Evolutionary conservation across 2,113 vertebrate species (phyloP).

Genomic region (Labrus mixtus): DNA sequence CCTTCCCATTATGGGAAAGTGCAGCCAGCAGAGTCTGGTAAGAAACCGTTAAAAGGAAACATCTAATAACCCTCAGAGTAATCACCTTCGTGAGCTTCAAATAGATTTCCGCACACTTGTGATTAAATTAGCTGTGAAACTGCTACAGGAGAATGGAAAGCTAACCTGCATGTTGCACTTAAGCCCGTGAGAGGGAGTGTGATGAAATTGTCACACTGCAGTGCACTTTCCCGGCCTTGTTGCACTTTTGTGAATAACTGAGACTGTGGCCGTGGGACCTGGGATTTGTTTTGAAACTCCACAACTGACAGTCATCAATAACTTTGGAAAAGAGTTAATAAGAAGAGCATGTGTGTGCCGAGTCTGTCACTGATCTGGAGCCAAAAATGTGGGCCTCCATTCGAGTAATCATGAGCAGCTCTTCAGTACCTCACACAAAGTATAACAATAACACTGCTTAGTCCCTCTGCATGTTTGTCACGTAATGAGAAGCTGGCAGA

Average conservation of each 20-base stretch:
- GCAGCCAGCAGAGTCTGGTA: conserved; percentile 47
- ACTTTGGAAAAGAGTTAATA: conserved; percentile 59
- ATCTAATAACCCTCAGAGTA: conserved; percentile 58
- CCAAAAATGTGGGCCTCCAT: conserved; percentile 72
- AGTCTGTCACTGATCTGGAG: conserved; percentile 57
- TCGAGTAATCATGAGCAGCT: conserved; percentile 75
- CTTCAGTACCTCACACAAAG: conserved; percentile 70
- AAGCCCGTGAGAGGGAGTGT: conserved; percentile 22
- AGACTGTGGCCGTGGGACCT: conserved; percentile 10
- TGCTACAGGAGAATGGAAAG: conserved; percentile 35
- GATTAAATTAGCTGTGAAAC: conserved; percentile 68
- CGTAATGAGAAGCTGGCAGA: conserved; percentile 70
- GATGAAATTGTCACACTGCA: conserved; percentile 9
- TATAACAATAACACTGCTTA: conserved; percentile 64
- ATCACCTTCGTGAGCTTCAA: conserved; percentile 43
- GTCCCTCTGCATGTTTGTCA: conserved; percentile 64
- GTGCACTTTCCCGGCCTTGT: conserved; percentile 3
- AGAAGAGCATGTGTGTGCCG: conserved; percentile 70
- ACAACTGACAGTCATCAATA: conserved; percentile 62
- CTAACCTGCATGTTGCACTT: conserved; percentile 21
- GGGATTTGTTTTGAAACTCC: conserved; percentile 53
- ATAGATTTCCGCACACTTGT: conserved; percentile 62
- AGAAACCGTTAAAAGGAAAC: conserved; percentile 61
- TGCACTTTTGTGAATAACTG: conserved; percentile 1
- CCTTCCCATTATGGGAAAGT: conserved; percentile 58